Conservation (phyloP, 2,797 vertebrate genomes). For the Tangara arthus region DNA sequence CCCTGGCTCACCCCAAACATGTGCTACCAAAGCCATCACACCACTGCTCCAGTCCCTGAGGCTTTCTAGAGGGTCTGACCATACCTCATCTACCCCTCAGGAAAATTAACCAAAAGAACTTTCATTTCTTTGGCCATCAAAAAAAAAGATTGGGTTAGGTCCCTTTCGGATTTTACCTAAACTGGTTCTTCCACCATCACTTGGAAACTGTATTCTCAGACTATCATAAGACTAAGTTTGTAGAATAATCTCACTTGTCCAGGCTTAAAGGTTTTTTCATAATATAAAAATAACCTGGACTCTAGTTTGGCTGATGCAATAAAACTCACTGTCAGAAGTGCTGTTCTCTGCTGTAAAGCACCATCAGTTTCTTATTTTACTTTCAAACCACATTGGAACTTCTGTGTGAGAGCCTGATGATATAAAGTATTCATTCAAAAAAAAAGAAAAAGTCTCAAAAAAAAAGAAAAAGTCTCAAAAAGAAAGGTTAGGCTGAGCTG, state of each 20-base stretch:
- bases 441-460: conserved; percentile 22
- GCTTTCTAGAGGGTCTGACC: neutral
- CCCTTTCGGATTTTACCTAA: neutral
- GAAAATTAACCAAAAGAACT: neutral
- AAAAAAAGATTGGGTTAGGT: neutral
- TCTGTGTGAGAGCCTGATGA: conserved; percentile 8
- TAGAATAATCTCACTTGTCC: neutral
- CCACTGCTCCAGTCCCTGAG: rapidly evolving
- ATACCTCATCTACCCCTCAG: neutral
- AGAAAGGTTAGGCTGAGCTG: conserved; percentile 42
- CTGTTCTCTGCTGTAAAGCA: neutral
- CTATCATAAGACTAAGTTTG: neutral
- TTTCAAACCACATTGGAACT: conserved; percentile 30
- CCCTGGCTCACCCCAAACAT: neutral
- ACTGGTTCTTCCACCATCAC: neutral
- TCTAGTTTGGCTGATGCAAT: neutral
- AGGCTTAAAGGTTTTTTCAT: neutral
- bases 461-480: conserved; percentile 26
- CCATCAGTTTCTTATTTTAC: conserved; percentile 39
- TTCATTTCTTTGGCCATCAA: neutral
- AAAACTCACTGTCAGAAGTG: neutral
- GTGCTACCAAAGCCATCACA: neutral
- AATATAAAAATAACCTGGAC: neutral
- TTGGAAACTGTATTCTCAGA: neutral
- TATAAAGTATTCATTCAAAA: conserved; percentile 47